Evolutionary conservation across 2,888 invertebrate genomes (phyloP).

Genomic region (Sthenelais limicola): DNA sequence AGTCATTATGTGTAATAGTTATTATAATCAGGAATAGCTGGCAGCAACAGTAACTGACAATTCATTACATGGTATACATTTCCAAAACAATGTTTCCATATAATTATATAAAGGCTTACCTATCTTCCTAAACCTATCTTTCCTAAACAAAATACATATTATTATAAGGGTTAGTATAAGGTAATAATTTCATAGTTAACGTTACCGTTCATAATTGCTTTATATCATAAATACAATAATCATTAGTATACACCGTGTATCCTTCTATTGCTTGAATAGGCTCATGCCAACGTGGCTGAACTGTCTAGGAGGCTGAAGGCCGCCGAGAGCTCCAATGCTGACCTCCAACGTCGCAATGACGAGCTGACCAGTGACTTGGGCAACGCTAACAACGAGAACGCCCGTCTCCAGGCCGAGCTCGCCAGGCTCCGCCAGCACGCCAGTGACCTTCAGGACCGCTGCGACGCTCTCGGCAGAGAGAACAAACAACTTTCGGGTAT

Average conservation of each 20-base stretch:
- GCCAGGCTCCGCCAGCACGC: slow-evolving; percentile 93
- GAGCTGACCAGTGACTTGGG: slow-evolving; percentile 93
- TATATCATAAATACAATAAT: too few relatives aligned
- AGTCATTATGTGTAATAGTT: too few relatives aligned
- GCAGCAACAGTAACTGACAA: too few relatives aligned
- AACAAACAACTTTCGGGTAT: slow-evolving; percentile 97
- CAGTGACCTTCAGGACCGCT: slow-evolving; percentile 97
- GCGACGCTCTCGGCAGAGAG: slow-evolving; percentile 93
- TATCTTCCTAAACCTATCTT: too few relatives aligned
- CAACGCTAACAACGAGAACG: slow-evolving; percentile 86
- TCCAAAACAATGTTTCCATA: too few relatives aligned
- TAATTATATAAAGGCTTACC: too few relatives aligned
- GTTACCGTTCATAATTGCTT: too few relatives aligned
- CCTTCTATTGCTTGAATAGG: slow-evolving; percentile 42
- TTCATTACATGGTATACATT: too few relatives aligned
- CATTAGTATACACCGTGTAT: slow-evolving; percentile 13
- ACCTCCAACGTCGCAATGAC: slow-evolving; percentile 77
- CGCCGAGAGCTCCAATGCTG: slow-evolving; percentile 73
- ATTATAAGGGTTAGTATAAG: too few relatives aligned
- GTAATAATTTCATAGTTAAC: too few relatives aligned
- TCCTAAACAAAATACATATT: too few relatives aligned
- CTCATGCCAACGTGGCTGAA: slow-evolving; percentile 51
- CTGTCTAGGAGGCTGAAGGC: slow-evolving; percentile 69
- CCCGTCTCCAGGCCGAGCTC: slow-evolving; percentile 89
- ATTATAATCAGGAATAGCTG: too few relatives aligned